Evolutionary conservation across 2,888 invertebrate species (phyloP).

Genomic region (Automeris io): DNA sequence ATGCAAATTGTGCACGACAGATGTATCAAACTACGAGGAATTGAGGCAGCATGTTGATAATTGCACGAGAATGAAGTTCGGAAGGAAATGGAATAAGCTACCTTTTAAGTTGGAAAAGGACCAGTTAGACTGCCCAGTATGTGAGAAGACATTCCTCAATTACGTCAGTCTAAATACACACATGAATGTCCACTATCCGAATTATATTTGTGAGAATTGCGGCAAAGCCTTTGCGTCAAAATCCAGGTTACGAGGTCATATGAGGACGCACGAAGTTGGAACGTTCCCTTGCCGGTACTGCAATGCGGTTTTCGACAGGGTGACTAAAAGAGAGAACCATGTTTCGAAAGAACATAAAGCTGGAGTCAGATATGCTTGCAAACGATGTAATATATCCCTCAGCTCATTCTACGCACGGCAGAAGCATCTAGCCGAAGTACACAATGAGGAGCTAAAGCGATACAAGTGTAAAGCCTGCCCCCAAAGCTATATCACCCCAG

Average conservation of each 20-base stretch:
- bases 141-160: conserved; percentile 58
- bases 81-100: conserved; percentile 44
- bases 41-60: conserved; percentile 45
- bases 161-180: conserved; percentile 66
- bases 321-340: conserved; percentile 63
- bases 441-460: conserved; percentile 62
- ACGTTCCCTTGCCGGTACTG: conserved; percentile 61
- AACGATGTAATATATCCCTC: conserved; percentile 54
- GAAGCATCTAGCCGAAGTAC: conserved; percentile 63
- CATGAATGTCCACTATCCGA: conserved; percentile 72
- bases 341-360: conserved; percentile 66
- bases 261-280: conserved; percentile 71
- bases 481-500: conserved; percentile 66
- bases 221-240: conserved; percentile 74
- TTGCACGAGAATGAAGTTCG: conserved; percentile 39
- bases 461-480: conserved; percentile 69
- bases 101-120: conserved; percentile 67
- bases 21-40: conserved; percentile 41
- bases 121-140: conserved; percentile 61
- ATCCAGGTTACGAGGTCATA: conserved; percentile 65
- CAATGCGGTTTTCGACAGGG: conserved; percentile 53
- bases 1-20: conserved; percentile 55
- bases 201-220: conserved; percentile 71
- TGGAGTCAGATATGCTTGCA: conserved; percentile 59
- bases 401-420: conserved; percentile 63